A percentile compares a stretch with the other conserved stretches of the same genome.
These are phyloP conservation scores for Eupithecia tripunctaria DNA, from an alignment of 2,888 invertebrate species.

Conservation along the genomic window DNA sequence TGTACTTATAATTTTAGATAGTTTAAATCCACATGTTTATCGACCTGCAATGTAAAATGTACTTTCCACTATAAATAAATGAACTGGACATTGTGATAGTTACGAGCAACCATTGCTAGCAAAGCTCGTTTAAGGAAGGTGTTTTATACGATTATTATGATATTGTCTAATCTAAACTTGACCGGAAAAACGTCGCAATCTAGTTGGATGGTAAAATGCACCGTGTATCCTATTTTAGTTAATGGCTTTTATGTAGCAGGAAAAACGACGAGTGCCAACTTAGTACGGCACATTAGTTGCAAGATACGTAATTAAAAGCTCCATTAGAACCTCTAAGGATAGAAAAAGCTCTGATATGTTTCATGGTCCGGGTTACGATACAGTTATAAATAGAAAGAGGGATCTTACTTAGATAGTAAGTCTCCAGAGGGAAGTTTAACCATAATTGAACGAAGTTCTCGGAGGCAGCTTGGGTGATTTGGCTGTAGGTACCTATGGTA, in stretches of 20 bases:
- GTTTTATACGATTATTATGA: background rate
- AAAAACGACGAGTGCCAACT: conserved; percentile 21
- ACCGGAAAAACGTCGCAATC: background rate
- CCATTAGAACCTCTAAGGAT: conserved; percentile 8
- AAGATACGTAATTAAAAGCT: conserved; percentile 24
- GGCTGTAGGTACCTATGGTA: too few species aligned
- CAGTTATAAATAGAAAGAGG: background rate
- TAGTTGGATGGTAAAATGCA: background rate
- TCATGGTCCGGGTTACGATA: background rate
- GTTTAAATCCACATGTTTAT: too few species aligned
- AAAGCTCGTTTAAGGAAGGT: too few species aligned
- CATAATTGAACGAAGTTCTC: too few species aligned
- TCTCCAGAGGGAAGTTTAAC: too few species aligned
- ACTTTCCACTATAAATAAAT: too few species aligned
- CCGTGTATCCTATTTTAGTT: conserved; percentile 15
- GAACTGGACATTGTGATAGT: too few species aligned
- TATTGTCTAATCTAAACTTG: background rate
- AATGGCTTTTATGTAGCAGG: conserved; percentile 31
- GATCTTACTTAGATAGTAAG: background rate
- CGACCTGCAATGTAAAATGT: too few species aligned
- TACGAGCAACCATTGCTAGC: too few species aligned
- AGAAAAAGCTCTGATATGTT: background rate
- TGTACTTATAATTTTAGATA: too few species aligned
- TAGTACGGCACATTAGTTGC: conserved; percentile 21
- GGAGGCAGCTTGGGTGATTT: too few species aligned